Conservation (phyloP, 2,888 invertebrate species). For the Ligdia adustata region DNA sequence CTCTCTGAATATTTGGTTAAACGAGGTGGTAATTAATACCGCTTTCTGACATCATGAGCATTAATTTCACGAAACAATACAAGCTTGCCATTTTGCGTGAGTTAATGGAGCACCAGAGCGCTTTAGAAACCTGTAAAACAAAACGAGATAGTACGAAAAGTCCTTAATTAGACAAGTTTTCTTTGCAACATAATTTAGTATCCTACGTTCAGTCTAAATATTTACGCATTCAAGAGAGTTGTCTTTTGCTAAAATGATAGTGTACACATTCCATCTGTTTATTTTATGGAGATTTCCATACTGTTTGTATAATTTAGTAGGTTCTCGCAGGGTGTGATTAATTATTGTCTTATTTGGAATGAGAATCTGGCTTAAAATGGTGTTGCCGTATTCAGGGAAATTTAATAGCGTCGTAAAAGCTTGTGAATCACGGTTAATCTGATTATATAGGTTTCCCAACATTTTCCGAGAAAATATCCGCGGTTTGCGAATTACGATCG, state of each 20-base stretch:
- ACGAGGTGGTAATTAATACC: conserved; percentile 64
- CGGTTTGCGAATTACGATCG: conserved; percentile 24
- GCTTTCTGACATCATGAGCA: conserved; percentile 62
- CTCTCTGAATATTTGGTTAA: conserved; percentile 55
- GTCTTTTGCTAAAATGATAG: too few relatives aligned
- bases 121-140: conserved; percentile 18
- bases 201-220: not conserved
- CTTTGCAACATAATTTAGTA: not conserved
- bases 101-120: conserved; percentile 45
- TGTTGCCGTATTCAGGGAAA: conserved; percentile 35
- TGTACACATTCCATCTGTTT: too few relatives aligned
- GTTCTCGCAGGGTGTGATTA: conserved; percentile 36
- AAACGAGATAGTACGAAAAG: conserved; percentile 1
- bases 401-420: conserved; percentile 37
- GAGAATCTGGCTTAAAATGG: conserved; percentile 33
- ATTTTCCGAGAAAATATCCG: conserved; percentile 29
- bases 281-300: conserved; percentile 9
- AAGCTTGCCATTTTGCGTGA: conserved; percentile 59
- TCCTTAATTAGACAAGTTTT: not conserved
- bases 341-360: conserved; percentile 43
- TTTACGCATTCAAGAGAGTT: too few relatives aligned
- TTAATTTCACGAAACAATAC: conserved; percentile 74
- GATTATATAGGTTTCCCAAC: conserved; percentile 31
- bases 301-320: conserved; percentile 12
- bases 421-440: conserved; percentile 36